Evolutionary conservation across 1,140 invertebrate genomes (phyloP).

Genomic region (Nilaparvata lugens): DNA sequence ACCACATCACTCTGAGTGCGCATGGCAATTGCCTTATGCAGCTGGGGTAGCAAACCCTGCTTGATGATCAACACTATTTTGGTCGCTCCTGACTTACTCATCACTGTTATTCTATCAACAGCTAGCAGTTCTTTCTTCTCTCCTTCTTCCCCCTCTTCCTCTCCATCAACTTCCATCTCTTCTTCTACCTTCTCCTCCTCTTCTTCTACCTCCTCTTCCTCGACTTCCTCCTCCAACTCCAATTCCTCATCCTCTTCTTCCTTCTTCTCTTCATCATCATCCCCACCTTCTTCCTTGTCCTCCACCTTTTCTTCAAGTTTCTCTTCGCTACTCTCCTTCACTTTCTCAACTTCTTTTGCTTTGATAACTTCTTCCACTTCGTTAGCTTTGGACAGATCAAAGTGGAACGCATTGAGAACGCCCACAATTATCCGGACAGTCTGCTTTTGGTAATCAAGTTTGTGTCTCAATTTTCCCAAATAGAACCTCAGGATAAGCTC

Average conservation of each 20-base stretch:
- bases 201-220: constrained; percentile 25
- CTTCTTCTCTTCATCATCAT: constrained; percentile 26
- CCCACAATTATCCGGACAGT: constrained; percentile 68
- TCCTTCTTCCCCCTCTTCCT: constrained; percentile 28
- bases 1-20: constrained; percentile 57
- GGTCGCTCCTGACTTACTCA: constrained; percentile 61
- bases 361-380: constrained; percentile 15
- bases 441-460: constrained; percentile 70
- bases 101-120: constrained; percentile 43
- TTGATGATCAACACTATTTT: constrained; percentile 59
- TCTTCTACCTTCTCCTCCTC: constrained; percentile 22
- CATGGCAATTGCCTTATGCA: constrained; percentile 58
- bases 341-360: neutral
- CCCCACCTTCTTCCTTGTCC: constrained; percentile 22
- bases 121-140: constrained; percentile 17
- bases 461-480: constrained; percentile 58
- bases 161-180: constrained; percentile 19
- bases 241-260: constrained; percentile 31
- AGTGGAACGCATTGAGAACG: constrained; percentile 88
- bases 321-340: constrained; percentile 14
- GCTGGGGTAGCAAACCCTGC: constrained; percentile 48
- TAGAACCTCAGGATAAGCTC: constrained; percentile 70
- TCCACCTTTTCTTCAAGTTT: constrained; percentile 20
- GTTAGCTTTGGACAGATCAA: constrained; percentile 61
- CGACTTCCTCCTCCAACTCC: constrained; percentile 19